Conservation (phyloP, 2,113 vertebrate genomes). For the Suricata suricatta region DNA sequence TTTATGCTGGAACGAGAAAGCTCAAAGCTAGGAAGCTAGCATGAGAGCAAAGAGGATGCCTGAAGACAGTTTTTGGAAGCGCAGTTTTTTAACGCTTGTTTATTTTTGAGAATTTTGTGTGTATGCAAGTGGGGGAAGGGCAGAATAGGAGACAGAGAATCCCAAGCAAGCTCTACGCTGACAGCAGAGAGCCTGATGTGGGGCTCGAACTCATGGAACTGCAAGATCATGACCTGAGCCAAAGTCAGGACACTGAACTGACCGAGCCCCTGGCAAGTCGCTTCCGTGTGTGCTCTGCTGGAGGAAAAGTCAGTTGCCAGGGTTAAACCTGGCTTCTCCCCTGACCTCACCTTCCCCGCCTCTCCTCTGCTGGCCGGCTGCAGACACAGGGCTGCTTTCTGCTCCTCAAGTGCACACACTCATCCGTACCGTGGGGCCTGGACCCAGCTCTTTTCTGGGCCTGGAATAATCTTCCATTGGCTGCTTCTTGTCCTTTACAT, state of each 20-base stretch:
- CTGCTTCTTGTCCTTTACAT: not conserved
- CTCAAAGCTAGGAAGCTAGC: not conserved
- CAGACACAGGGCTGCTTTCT: not conserved
- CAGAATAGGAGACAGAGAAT: no score
- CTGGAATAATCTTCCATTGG: not conserved
- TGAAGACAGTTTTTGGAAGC: no score
- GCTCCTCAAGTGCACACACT: rapidly evolving
- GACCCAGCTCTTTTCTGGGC: not conserved
- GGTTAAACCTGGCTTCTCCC: not conserved
- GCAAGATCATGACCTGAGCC: no score
- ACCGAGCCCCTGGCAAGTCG: not conserved
- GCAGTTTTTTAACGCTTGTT: no score
- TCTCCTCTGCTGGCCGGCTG: not conserved
- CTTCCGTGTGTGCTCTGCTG: not conserved
- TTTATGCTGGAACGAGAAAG: not conserved
- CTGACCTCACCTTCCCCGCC: not conserved
- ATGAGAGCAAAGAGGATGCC: not conserved
- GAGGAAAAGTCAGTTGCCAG: not conserved
- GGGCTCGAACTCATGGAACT: no score
- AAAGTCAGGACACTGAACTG: no score
- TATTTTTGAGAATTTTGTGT: no score
- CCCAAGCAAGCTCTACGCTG: no score
- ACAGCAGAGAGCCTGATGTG: no score
- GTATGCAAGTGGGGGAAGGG: no score
- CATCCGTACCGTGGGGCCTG: no score